A percentile compares a stretch with the other conserved stretches of the same genome.
Evolutionary conservation across 2,113 vertebrate species (phyloP).

Genomic region (Sceloporus undulatus): DNA sequence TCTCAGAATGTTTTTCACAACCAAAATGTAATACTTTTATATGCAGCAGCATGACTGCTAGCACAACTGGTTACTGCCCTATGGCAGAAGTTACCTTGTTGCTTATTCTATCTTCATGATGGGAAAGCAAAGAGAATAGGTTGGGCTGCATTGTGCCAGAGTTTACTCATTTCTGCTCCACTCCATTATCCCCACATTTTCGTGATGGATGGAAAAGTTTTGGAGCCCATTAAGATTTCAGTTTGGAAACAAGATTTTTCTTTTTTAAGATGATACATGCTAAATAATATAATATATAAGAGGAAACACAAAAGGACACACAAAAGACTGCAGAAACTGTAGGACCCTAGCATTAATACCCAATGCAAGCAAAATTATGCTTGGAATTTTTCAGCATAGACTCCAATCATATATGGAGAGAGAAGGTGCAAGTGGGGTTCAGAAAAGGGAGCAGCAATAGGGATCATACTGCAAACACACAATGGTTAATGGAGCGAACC

Average conservation of each 20-base stretch:
- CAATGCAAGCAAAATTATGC: too few relatives aligned
- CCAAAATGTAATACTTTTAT: slow-evolving; percentile 67
- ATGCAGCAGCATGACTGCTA: slow-evolving; percentile 33
- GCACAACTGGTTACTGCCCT: background rate
- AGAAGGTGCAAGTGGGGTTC: too few relatives aligned
- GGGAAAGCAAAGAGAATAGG: slow-evolving; percentile 21
- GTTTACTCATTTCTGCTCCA: background rate
- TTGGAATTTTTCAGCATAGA: too few relatives aligned
- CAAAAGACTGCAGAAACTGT: too few relatives aligned
- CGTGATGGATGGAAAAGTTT: background rate
- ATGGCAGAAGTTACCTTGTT: slow-evolving; percentile 29
- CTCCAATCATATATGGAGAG: too few relatives aligned
- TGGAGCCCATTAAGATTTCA: background rate
- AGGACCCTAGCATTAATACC: too few relatives aligned
- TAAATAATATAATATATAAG: background rate
- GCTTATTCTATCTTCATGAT: background rate
- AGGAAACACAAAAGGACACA: too few relatives aligned
- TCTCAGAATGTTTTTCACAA: slow-evolving; percentile 68
- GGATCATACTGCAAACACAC: too few relatives aligned
- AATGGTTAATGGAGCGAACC: too few relatives aligned
- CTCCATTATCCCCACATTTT: background rate
- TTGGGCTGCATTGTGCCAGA: background rate
- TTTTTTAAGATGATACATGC: background rate
- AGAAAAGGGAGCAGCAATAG: too few relatives aligned
- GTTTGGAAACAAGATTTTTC: background rate